These are phyloP conservation scores for Drosophila sechellia DNA, from an alignment of 1,140 invertebrate species.

Conservation along the genomic window DNA sequence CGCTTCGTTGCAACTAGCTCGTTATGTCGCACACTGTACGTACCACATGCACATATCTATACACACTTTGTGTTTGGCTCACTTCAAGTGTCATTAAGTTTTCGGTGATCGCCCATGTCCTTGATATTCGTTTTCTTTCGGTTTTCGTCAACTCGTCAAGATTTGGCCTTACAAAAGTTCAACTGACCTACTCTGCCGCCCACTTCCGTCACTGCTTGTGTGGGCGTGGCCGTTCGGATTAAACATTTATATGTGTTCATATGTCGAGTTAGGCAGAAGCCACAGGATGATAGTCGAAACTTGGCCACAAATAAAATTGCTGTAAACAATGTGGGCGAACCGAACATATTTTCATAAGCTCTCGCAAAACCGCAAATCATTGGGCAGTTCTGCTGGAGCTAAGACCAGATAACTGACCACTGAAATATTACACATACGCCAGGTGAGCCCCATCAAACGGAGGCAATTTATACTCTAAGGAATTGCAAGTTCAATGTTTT, in stretches of 20 bases:
- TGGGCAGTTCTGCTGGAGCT: conserved; percentile 12
- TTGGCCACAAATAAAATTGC: conserved; percentile 69
- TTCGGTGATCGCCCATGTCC: conserved; percentile 24
- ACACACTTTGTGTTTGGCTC: conserved; percentile 25
- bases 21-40: conserved; percentile 28
- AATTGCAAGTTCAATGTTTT: conserved; percentile 31
- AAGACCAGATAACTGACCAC: conserved; percentile 22
- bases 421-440: conserved; percentile 50
- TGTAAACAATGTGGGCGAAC: conserved; percentile 58
- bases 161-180: conserved; percentile 41
- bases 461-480: conserved; percentile 2
- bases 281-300: conserved; percentile 50
- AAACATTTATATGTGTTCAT: conserved; percentile 29
- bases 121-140: conserved; percentile 13
- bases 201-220: neutral
- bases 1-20: conserved; percentile 36
- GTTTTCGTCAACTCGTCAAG: conserved; percentile 61
- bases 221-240: conserved; percentile 21
- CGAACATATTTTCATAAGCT: conserved; percentile 56
- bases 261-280: conserved; percentile 30
- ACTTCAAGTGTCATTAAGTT: conserved; percentile 65
- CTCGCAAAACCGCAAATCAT: conserved; percentile 57
- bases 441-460: conserved; percentile 8
- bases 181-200: neutral
- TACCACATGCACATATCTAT: conserved; percentile 8